Conservation (phyloP, 2,888 invertebrate genomes). For the Abrostola triplasia region DNA sequence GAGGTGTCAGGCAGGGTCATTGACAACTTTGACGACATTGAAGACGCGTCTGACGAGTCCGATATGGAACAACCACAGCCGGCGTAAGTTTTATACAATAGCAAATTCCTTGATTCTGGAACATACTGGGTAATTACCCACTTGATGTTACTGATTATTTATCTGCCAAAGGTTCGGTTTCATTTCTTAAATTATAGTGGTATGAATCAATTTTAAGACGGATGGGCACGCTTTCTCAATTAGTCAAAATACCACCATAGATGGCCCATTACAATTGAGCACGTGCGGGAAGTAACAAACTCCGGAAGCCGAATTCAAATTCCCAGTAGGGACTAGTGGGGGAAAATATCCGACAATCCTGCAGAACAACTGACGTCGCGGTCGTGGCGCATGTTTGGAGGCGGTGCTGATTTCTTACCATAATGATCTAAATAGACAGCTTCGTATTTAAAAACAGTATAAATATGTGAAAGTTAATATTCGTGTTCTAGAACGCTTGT, state of each 20-base stretch:
- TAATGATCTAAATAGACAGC: background rate
- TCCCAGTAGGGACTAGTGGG: background rate
- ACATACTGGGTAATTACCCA: no score
- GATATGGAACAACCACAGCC: constrained; percentile 80
- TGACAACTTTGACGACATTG: constrained; percentile 86
- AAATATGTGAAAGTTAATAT: no score
- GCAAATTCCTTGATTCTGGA: background rate
- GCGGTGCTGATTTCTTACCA: background rate
- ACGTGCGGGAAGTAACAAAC: background rate
- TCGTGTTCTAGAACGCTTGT: no score
- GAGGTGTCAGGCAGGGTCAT: constrained; percentile 86
- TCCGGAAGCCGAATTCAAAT: background rate
- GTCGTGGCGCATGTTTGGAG: background rate
- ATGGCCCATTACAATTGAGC: background rate
- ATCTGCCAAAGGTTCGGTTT: no score
- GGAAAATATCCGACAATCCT: no score
- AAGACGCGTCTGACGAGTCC: constrained; percentile 80
- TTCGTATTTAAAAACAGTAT: background rate
- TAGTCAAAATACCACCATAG: background rate
- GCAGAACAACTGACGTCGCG: no score
- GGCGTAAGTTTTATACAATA: constrained; percentile 72
- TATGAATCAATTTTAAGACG: no score
- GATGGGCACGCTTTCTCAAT: background rate
- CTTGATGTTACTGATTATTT: no score
- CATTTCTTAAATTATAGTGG: no score